Conservation (phyloP, 2,113 vertebrate genomes). For the Trematocara unimaculatum region DNA sequence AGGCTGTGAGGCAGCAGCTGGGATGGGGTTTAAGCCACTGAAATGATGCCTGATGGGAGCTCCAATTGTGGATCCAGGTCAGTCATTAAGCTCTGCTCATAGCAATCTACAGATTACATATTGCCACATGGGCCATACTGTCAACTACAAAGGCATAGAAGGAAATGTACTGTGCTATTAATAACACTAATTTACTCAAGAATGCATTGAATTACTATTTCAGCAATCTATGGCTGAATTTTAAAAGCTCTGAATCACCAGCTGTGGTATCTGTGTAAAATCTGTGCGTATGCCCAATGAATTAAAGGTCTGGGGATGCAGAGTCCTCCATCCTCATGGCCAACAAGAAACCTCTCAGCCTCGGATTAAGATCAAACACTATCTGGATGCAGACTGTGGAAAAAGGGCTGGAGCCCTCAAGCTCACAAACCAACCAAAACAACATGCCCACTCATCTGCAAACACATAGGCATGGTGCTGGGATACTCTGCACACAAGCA, state of each 20-base stretch:
- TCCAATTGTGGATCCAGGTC: conserved; percentile 2
- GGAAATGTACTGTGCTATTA: background rate
- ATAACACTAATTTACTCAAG: background rate
- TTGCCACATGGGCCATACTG: background rate
- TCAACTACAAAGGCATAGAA: background rate
- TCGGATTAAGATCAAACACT: conserved; percentile 44
- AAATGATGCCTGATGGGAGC: background rate
- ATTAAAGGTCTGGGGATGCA: background rate
- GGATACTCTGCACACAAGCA: background rate
- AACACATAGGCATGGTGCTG: background rate
- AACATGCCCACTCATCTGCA: background rate
- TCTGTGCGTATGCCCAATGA: background rate
- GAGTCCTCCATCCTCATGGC: background rate
- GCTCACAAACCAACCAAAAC: conserved; percentile 1
- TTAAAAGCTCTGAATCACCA: background rate
- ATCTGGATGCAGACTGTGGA: conserved; percentile 5
- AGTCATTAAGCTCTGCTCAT: background rate
- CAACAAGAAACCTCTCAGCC: background rate
- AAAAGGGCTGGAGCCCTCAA: background rate
- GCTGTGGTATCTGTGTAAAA: background rate
- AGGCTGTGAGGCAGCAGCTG: background rate
- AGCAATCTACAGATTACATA: conserved; percentile 1
- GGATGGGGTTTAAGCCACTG: background rate
- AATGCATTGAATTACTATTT: background rate
- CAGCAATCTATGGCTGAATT: background rate